Percentiles rank a stretch among this genome's conserved stretches.
Conservation (phyloP, 2,888 invertebrate genomes). For the Ophraella communa region DNA sequence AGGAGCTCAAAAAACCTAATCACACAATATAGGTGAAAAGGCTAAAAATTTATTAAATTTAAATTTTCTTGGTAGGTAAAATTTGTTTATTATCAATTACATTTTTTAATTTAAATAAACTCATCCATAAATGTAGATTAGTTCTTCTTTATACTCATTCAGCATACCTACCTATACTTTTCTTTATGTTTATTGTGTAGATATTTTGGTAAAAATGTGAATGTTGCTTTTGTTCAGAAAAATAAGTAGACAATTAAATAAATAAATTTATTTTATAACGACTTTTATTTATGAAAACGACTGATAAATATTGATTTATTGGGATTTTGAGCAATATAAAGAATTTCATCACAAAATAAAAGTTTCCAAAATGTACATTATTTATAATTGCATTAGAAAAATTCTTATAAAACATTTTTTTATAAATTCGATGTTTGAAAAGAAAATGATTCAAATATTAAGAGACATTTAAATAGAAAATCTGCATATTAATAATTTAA, state of each 20-base stretch:
- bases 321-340: constrained; percentile 43
- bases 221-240: neutral
- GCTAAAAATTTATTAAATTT: no score
- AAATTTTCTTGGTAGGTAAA: no score
- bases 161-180: no score
- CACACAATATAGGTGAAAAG: no score
- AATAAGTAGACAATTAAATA: constrained; percentile 31
- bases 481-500: constrained; percentile 21
- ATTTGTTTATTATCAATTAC: no score
- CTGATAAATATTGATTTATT: constrained; percentile 33
- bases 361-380: constrained; percentile 24
- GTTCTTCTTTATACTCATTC: neutral
- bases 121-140: no score
- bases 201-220: neutral
- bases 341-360: constrained; percentile 33
- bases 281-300: constrained; percentile 29
- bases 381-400: constrained; percentile 32
- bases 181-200: no score
- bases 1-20: no score
- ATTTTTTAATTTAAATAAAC: no score
- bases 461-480: constrained; percentile 26
- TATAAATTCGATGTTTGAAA: constrained; percentile 30
- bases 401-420: constrained; percentile 38
- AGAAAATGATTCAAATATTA: constrained; percentile 23
- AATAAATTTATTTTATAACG: constrained; percentile 40